Evolutionary conservation across 1,140 invertebrate species (phyloP).

Genomic region (Trichogramma pretiosum): DNA sequence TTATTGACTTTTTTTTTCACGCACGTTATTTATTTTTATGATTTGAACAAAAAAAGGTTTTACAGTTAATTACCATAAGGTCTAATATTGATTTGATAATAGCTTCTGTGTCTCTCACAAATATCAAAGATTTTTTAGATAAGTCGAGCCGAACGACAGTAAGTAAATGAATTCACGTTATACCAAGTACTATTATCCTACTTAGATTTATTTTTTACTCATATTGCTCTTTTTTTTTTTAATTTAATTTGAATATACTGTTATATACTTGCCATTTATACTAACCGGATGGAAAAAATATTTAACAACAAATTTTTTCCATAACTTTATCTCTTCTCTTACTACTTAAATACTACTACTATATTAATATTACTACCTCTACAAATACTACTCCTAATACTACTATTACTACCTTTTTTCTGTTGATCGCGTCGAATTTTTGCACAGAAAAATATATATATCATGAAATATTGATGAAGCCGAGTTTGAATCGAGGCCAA

Average conservation of each 20-base stretch:
- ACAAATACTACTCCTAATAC: no score
- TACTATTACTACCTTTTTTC: conserved; percentile 19
- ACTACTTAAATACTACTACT: conserved; percentile 8
- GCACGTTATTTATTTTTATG: conserved; percentile 25
- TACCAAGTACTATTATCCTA: conserved; percentile 39
- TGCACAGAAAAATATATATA: conserved; percentile 14
- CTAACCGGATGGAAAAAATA: conserved; percentile 21
- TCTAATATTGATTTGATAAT: no score
- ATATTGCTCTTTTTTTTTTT: conserved; percentile 19
- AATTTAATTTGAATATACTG: conserved; percentile 10
- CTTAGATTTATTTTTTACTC: conserved; percentile 23
- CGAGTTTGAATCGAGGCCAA: no score
- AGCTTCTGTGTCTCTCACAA: conserved; percentile 41
- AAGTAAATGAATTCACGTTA: conserved; percentile 43
- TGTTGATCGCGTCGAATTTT: conserved; percentile 11
- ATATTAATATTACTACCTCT: no score
- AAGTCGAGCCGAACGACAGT: conserved; percentile 39
- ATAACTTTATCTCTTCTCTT: conserved; percentile 21
- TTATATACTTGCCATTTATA: conserved; percentile 24
- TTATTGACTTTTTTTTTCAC: conserved; percentile 26
- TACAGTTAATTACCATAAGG: no score
- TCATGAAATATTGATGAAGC: no score
- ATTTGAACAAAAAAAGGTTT: no score
- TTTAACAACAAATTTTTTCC: no score
- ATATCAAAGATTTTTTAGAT: conserved; percentile 36